Base-by-base conservation (phyloP, 2,113 vertebrate genomes). In the Hepsetus odoe region DNA sequence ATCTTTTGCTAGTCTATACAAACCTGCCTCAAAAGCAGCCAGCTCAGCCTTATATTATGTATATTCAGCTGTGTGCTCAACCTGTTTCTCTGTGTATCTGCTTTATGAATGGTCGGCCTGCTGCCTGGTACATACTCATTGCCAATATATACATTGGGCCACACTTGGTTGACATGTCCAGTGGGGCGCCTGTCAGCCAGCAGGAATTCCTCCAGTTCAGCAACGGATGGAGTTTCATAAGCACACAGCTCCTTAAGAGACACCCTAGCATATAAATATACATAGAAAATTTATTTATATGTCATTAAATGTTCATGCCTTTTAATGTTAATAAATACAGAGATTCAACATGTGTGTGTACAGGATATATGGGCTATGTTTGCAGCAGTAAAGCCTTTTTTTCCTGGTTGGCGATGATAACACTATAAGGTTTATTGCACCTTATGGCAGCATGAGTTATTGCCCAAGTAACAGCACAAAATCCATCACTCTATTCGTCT, bases 141-240 rank as follows among this genome's bases (percentile, higher is more conserved):
- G 85, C 91, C 91, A 22, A 92, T 91, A 87, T 88, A 91, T 76
- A 92, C 73, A 83, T 88, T 89, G 32, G 90, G 90, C 91, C 90
- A 93, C 70, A 93, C 92, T 84, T 91, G 86, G 85, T 92, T 92
- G 81, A 93, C 85, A 12, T 93, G 90, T 75, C 90, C 90, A 44
- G 90, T 91, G 1, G 89, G 89, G 49, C 26, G 71, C 72, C 87
- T 88, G 82, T 90, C 85, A 40, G 79, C 69, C 26, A 88, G 74
- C 73, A 93, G 80, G 69, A 92, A 85, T 30, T 87, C 87, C 88
- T 86, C 87, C 49, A 92, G 85, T 78, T 91, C 91, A 22, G 88
- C 85, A 58, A 90, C 85, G 18, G 88, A 85, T 7, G 91, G 92
- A 33, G 90, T 87, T 58, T 90, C 85, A 81, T 89, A 90, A 0